Evolutionary conservation across 2,113 vertebrate species (phyloP).

Genomic region (Phoxinus phoxinus): DNA sequence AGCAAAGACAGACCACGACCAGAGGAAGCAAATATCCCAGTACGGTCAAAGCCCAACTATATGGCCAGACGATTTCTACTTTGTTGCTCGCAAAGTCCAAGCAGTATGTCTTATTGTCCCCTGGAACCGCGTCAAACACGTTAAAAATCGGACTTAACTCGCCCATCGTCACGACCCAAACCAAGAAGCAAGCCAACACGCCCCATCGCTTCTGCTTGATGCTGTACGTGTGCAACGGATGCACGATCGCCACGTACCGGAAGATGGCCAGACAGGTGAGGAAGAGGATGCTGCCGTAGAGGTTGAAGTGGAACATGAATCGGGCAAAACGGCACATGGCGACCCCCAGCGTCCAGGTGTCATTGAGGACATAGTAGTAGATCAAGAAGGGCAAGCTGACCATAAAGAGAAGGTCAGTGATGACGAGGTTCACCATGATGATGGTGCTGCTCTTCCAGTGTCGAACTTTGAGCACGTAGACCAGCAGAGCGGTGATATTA

Average conservation of each 20-base stretch:
- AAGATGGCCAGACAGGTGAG: slow-evolving; percentile 70
- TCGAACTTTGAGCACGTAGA: slow-evolving; percentile 66
- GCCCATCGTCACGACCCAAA: slow-evolving; percentile 67
- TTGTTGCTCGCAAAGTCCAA: slow-evolving; percentile 69
- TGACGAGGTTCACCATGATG: slow-evolving; percentile 77
- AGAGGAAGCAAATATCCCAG: slow-evolving; percentile 74
- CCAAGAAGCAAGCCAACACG: slow-evolving; percentile 41
- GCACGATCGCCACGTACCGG: slow-evolving; percentile 65
- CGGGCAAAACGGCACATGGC: slow-evolving; percentile 70
- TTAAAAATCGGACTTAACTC: slow-evolving; percentile 67
- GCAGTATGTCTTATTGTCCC: slow-evolving; percentile 50
- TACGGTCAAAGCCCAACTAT: slow-evolving; percentile 69
- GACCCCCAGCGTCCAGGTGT: slow-evolving; percentile 62
- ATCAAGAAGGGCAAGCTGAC: slow-evolving; percentile 75
- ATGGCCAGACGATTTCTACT: slow-evolving; percentile 61
- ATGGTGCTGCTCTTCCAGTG: slow-evolving; percentile 76
- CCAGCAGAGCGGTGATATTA: slow-evolving; percentile 61
- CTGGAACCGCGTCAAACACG: slow-evolving; percentile 55
- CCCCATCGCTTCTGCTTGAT: slow-evolving; percentile 69
- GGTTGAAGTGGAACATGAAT: slow-evolving; percentile 70
- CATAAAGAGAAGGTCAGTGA: slow-evolving; percentile 77
- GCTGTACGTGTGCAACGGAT: slow-evolving; percentile 57
- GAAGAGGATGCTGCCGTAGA: slow-evolving; percentile 75
- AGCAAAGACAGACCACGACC: slow-evolving; percentile 74
- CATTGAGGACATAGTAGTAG: slow-evolving; percentile 66